phyloP scores from a whole-genome alignment of 1,140 invertebrate species.

The Drosophila pandora region DNA sequence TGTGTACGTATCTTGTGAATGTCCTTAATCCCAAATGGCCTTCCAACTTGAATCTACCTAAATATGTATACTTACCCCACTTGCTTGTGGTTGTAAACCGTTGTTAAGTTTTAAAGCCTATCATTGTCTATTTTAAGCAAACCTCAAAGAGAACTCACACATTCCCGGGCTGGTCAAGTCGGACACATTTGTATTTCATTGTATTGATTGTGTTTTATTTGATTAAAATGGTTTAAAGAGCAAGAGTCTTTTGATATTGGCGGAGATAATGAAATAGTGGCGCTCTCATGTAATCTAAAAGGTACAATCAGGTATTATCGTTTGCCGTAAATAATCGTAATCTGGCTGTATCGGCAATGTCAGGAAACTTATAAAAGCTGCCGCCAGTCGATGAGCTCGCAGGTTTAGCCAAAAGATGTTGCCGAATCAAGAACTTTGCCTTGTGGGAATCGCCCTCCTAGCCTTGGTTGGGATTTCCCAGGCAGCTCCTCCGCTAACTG shows the following conservation, averaged over 20 bases:
- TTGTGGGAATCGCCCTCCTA: conserved; percentile 24
- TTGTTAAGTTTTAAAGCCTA: conserved; percentile 42
- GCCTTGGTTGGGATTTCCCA: conserved; percentile 1
- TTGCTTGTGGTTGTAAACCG: conserved; percentile 12
- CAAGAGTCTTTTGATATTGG: conserved; percentile 14
- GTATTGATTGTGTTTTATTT: conserved; percentile 54
- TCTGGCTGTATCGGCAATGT: conserved; percentile 25
- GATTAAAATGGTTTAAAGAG: conserved; percentile 59
- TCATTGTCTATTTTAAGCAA: conserved; percentile 51
- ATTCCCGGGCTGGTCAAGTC: conserved; percentile 43
- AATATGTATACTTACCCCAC: conserved; percentile 11
- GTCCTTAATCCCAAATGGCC: conserved; percentile 15
- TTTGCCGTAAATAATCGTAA: conserved; percentile 43
- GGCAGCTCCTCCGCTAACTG: conserved; percentile 32
- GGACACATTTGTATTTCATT: conserved; percentile 46
- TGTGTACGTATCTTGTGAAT: conserved; percentile 3
- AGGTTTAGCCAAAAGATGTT: conserved; percentile 32
- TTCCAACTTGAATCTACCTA: background rate
- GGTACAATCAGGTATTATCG: conserved; percentile 23
- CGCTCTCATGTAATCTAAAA: conserved; percentile 14
- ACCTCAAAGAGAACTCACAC: conserved; percentile 30
- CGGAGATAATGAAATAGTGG: conserved; percentile 25
- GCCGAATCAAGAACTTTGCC: conserved; percentile 10
- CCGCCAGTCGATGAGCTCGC: background rate
- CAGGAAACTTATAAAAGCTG: conserved; percentile 36